Percentiles rank a stretch among this genome's conserved stretches.
Conservation (phyloP, 2,888 invertebrate genomes). For the Nomada ruficornis region DNA sequence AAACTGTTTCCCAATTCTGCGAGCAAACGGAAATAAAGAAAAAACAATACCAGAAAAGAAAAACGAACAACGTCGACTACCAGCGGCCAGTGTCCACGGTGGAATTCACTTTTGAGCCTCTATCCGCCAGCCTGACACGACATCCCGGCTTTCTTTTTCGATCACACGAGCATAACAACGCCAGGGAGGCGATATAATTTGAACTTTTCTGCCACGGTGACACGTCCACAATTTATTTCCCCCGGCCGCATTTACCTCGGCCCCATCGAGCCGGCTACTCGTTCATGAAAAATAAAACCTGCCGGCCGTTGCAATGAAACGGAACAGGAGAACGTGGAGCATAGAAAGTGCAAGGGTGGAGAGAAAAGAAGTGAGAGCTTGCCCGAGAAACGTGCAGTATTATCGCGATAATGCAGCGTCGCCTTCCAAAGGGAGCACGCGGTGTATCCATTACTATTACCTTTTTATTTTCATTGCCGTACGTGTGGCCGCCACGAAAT, state of each 20-base stretch:
- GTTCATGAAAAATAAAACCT: constrained; percentile 65
- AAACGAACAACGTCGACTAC: neutral
- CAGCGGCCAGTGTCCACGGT: neutral
- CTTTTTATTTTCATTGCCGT: constrained; percentile 71
- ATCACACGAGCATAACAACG: constrained; percentile 27
- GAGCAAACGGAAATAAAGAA: too few relatives aligned
- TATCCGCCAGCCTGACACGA: neutral
- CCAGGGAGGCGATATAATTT: constrained; percentile 37
- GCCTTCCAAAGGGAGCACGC: constrained; percentile 30
- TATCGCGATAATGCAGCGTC: constrained; percentile 74
- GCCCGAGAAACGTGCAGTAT: constrained; percentile 67
- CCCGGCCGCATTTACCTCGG: constrained; percentile 19
- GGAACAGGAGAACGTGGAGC: constrained; percentile 60
- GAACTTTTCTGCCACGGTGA: constrained; percentile 46
- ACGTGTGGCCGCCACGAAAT: constrained; percentile 52
- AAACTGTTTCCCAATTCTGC: neutral
- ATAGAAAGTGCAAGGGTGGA: neutral
- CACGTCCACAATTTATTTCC: constrained; percentile 49
- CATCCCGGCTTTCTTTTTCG: constrained; percentile 22
- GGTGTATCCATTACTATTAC: constrained; percentile 72
- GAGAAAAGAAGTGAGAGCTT: neutral
- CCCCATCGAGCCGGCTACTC: constrained; percentile 21
- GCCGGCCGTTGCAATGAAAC: constrained; percentile 65
- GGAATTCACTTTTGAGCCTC: constrained; percentile 22
- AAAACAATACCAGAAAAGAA: neutral